A percentile compares a stretch with the other conserved stretches of the same genome.
phyloP scores from a whole-genome alignment of 2,888 invertebrate genomes.

The Tricholauxania praeusta region DNA sequence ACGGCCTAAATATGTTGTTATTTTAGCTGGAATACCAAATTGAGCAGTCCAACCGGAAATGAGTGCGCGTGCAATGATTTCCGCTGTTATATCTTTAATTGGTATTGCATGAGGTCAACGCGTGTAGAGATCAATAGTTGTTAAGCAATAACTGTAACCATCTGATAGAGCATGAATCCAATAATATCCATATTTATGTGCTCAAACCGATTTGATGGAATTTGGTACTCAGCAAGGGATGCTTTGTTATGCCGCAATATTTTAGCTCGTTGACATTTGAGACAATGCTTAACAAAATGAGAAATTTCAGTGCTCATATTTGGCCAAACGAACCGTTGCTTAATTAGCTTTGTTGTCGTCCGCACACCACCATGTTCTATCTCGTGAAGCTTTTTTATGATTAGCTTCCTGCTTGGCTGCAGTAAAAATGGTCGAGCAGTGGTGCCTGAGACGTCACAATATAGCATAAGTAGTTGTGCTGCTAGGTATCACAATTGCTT shows the following conservation, averaged over 20 bases:
- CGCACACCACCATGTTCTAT: neutral
- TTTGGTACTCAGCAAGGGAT: constrained; percentile 5
- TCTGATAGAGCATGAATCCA: neutral
- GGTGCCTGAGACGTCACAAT: neutral
- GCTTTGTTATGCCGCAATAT: constrained; percentile 27
- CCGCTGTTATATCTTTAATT: neutral
- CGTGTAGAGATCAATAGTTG: constrained; percentile 11
- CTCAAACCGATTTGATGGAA: constrained; percentile 47
- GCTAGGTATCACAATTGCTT: neutral
- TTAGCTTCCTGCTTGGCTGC: neutral
- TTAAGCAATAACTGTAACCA: constrained; percentile 5
- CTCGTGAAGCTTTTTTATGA: neutral
- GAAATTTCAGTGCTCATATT: constrained; percentile 18
- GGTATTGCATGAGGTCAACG: neutral
- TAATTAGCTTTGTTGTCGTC: constrained; percentile 11
- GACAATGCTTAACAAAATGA: constrained; percentile 20
- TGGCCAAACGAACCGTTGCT: constrained; percentile 25
- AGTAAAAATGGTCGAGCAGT: constrained; percentile 8
- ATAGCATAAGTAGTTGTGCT: neutral
- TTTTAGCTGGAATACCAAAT: constrained; percentile 29
- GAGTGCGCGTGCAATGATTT: neutral
- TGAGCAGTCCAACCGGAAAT: neutral
- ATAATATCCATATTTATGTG: constrained; percentile 67
- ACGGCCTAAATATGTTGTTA: constrained; percentile 27
- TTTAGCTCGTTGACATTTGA: constrained; percentile 28